These are phyloP conservation scores for Larimichthys polyactis DNA, from an alignment of 2,113 vertebrate genomes.

Conservation along the genomic window DNA sequence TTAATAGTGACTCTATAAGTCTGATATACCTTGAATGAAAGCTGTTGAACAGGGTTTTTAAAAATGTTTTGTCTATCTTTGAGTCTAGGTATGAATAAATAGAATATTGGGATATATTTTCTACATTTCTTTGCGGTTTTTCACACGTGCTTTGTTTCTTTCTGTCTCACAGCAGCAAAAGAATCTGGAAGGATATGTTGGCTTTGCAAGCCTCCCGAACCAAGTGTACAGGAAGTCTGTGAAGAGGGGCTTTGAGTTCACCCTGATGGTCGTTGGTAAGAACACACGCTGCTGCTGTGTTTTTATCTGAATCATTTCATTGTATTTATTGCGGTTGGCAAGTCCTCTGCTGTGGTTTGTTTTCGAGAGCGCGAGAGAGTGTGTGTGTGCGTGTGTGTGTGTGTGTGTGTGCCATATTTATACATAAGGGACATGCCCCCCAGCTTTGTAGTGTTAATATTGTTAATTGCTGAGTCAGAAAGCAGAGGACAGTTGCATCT, in stretches of 20 bases:
- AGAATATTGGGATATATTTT: constrained; percentile 3
- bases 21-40: not conserved
- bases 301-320: constrained; percentile 63
- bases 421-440: constrained; percentile 27
- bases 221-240: constrained; percentile 99
- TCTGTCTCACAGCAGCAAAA: constrained; percentile 92
- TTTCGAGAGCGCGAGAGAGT: constrained; percentile 5
- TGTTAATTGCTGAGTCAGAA: constrained; percentile 32
- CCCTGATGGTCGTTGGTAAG: constrained; percentile 99
- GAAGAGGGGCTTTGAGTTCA: constrained; percentile 99
- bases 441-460: constrained; percentile 31
- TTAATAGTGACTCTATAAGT: not conserved
- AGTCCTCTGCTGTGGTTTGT: constrained; percentile 51
- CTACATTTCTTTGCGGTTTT: not conserved
- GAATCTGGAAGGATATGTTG: constrained; percentile 99
- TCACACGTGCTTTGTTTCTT: constrained; percentile 10
- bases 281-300: constrained; percentile 58
- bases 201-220: constrained; percentile 99
- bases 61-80: not conserved
- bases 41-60: not conserved
- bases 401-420: constrained; percentile 31
- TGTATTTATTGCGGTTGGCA: constrained; percentile 59
- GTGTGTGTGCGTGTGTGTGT: not conserved
- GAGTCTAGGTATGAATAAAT: not conserved
- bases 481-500: constrained; percentile 1